Base-by-base conservation (phyloP, 2,797 vertebrate genomes). In the Acanthopagrus latus region DNA sequence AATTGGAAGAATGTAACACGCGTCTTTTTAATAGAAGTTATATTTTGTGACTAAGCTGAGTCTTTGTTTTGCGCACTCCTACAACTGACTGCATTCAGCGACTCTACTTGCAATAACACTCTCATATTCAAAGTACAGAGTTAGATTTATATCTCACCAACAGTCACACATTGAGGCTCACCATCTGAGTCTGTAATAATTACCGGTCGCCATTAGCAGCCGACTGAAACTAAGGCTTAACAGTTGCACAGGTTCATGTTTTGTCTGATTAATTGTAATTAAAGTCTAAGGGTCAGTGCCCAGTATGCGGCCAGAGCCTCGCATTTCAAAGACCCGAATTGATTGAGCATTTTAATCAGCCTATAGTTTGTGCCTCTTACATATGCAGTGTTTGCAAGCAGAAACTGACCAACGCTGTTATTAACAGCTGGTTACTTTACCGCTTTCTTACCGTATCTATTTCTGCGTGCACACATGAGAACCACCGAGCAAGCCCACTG, bases 121-220 rank as follows among this genome's bases (percentile, higher is more conserved):
- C 21, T 81, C 2, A 58, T 25, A 55, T 41, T 55, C 33, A 27
- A 10, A 64, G 18, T 57, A 25, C 16, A 18, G 5, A 18, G 21
- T 52, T 27, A 0, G 51, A 64, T 59, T 44, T 2, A 18, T 5
- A 58, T 62, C 44, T 29, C 12, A 41, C 47, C 29, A 60, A 74
- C 13, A 74, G 57, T 68, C 21, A 52, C 46, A 52, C 46, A 76
- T n/a, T 66, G 12, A 71, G 67, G 66, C 50, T 58, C 71, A 52
- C 48, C n/a, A 64, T 82, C 69, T 64, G 10, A 62, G 14, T 52
- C 64, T 71, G 62, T 64, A 77, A 80, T 80, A 33, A 33, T 44
- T 81, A 83, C 12, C 41, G 48, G 27, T 50, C 52, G 65, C 25
- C 5, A 33, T 60, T 63, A 77, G 38, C 23, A 1, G 18, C 33